Base-by-base conservation (phyloP, 2,797 vertebrate genomes). In the Spinibarbus caldwelli region DNA sequence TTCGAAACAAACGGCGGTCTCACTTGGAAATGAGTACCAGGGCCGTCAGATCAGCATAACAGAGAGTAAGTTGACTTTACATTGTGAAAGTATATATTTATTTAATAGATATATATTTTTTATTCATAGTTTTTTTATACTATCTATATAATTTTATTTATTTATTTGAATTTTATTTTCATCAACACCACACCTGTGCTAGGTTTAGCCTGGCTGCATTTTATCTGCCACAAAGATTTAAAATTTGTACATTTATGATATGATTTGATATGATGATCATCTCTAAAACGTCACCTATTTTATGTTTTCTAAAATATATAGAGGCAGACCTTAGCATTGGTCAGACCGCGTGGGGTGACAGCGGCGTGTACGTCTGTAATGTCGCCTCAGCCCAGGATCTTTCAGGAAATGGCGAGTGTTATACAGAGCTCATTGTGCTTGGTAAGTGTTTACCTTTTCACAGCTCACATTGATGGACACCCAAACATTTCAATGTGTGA, bases 261-360 rank as follows among this genome's bases (percentile, higher is more conserved):
- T 47, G 10, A 26, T 36, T 52, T 76, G 31, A 36, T 1, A 47
- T 47, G 10, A 26, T 59, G 57, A 52, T 21, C 29, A 34, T 10
- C 47, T 75, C 10, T 75, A 31, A 52, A 75, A 26, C 0, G 0
- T 12, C 5, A 15, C 5, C 36, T 62, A 21, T 17, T 9, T 76
- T 47, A 17, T 72, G 11, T 49, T 49, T 73, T 49, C 29, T 78
- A 43, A 41, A 21, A 45, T 5, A 87, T 29, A 23, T 31, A 98
- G 97, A 94, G 41, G 97, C 97, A 0, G 96, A 97, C 90, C 94
- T 98, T 80, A 95, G 93, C 54, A 93, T 98, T 0, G 96, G 93
- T 0, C 96, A 97, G 93, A 96, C 97, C 0, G 96, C 96, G 0
- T 98, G 97, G 97, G 97, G 97, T 0, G 97, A 98, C 93, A 96